Evolutionary conservation across 2,113 vertebrate species (phyloP).

Genomic region (Eubucco bourcierii): DNA sequence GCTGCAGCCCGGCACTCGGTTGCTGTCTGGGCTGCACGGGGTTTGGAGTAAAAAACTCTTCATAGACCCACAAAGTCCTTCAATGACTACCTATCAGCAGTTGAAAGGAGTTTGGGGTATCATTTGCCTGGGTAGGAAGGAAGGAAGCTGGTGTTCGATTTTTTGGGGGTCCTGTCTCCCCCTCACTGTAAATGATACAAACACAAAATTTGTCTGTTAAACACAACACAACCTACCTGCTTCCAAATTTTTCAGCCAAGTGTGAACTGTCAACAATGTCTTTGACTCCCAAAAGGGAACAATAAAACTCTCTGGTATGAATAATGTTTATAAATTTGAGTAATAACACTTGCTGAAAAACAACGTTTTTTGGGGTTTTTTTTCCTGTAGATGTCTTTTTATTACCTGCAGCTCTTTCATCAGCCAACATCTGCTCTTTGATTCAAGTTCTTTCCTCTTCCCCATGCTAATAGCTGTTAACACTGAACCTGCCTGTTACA

Average conservation of each 20-base stretch:
- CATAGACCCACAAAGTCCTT: background rate
- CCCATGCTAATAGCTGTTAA: conserved; percentile 46
- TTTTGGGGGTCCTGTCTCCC: background rate
- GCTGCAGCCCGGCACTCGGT: too few species aligned
- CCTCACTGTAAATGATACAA: background rate
- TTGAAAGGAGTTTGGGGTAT: background rate
- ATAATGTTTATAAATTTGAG: conserved; percentile 7
- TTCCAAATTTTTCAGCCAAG: background rate
- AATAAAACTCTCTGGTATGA: background rate
- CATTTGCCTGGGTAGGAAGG: background rate
- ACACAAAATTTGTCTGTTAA: background rate
- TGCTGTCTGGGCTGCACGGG: too few species aligned
- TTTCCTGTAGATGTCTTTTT: background rate
- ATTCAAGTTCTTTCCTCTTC: conserved; percentile 1
- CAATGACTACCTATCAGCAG: background rate
- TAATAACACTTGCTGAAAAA: background rate
- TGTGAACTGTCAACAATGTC: background rate
- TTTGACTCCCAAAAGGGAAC: background rate
- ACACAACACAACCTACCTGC: background rate
- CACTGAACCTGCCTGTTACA: background rate
- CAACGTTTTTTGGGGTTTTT: background rate
- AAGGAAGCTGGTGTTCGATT: background rate
- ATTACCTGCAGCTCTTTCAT: conserved; percentile 37
- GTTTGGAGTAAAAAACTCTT: background rate
- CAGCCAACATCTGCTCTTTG: conserved; percentile 37